A percentile compares a stretch with the other conserved stretches of the same genome.
Conservation (phyloP, 2,113 vertebrate species). For the Nothoprocta pentlandii region DNA sequence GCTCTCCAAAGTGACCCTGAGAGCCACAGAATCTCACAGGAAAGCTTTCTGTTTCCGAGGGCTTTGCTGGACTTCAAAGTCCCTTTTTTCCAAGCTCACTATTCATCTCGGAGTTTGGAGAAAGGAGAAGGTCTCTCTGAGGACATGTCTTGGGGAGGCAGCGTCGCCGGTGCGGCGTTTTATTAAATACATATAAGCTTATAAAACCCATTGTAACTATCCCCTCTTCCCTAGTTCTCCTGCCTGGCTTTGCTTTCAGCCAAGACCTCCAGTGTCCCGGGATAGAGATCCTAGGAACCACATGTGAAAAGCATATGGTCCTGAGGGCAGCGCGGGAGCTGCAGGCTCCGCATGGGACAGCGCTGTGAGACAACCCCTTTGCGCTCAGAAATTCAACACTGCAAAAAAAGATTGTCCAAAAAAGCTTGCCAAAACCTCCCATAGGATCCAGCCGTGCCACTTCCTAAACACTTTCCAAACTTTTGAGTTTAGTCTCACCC, state of each 20-base stretch:
- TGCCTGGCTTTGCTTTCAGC: no score
- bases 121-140: background rate
- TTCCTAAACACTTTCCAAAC: background rate
- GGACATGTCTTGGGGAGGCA: fast-evolving
- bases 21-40: background rate
- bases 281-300: fast-evolving
- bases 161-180: fast-evolving
- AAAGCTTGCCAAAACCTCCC: background rate
- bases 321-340: no score
- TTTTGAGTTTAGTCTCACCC: background rate
- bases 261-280: fast-evolving
- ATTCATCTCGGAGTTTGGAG: background rate
- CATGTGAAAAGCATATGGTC: fast-evolving
- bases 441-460: fast-evolving
- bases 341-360: background rate
- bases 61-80: background rate
- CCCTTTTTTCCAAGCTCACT: no score
- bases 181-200: no score
- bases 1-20: background rate
- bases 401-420: no score
- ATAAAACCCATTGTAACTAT: no score
- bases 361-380: no score
- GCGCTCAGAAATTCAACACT: background rate
- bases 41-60: background rate
- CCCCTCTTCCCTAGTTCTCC: background rate